These are phyloP conservation scores for Sapayoa aenigma DNA, from an alignment of 2,113 vertebrate genomes.

Conservation along the genomic window DNA sequence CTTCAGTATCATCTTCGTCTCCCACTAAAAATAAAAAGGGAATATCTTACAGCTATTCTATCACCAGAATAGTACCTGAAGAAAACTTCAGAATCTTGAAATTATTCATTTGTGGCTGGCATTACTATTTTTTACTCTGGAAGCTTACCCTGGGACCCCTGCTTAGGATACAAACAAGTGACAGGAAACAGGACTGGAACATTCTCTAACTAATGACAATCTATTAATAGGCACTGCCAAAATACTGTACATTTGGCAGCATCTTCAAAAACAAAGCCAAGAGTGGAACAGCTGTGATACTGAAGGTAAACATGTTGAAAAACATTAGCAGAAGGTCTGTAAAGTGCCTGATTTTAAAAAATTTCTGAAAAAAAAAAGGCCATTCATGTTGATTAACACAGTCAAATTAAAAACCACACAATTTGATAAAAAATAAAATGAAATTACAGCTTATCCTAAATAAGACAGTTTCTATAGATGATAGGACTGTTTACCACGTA, in stretches of 20 bases:
- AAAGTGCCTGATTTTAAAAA: constrained; percentile 11
- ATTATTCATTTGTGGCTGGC: not conserved
- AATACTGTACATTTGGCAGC: constrained; percentile 7
- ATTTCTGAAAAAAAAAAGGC: not conserved
- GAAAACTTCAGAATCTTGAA: not conserved
- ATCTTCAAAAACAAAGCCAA: constrained; percentile 13
- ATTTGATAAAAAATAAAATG: constrained; percentile 23
- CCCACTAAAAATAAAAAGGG: not conserved
- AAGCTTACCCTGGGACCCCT: not conserved
- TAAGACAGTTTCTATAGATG: not conserved
- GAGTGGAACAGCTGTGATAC: constrained; percentile 51
- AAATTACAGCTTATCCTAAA: constrained; percentile 11
- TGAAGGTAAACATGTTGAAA: constrained; percentile 53
- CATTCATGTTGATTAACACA: constrained; percentile 1
- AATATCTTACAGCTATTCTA: not conserved
- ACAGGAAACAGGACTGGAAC: not conserved
- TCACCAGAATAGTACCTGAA: not conserved
- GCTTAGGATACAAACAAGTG: not conserved
- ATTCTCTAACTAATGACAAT: not conserved
- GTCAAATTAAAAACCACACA: constrained; percentile 13
- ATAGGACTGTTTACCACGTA: not conserved
- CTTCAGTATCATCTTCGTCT: not conserved
- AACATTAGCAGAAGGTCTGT: constrained; percentile 48
- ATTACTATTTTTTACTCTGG: not conserved
- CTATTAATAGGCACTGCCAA: constrained; percentile 16